A percentile compares a stretch with the other conserved stretches of the same genome.
These are phyloP conservation scores for Argyresthia goedartella DNA, from an alignment of 2,888 invertebrate species.

Conservation along the genomic window DNA sequence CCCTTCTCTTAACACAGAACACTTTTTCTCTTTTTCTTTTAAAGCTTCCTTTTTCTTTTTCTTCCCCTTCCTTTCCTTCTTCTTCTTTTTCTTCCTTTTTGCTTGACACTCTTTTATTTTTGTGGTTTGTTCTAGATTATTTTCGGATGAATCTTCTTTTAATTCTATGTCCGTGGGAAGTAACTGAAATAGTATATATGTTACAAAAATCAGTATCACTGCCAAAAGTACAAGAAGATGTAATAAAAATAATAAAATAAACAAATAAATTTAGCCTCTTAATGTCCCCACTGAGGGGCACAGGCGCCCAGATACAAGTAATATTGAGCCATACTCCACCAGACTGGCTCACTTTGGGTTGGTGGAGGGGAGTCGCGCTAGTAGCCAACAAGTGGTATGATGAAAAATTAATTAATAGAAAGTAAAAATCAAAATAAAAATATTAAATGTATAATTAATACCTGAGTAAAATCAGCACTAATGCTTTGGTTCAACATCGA, in stretches of 20 bases:
- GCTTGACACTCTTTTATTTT: not conserved
- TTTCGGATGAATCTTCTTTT: not conserved
- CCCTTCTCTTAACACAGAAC: slow-evolving; percentile 27
- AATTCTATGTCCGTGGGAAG: not conserved
- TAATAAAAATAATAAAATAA: not conserved
- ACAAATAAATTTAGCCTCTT: not conserved
- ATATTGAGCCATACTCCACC: no score
- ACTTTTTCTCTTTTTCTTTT: slow-evolving; percentile 18
- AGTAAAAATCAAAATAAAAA: no score
- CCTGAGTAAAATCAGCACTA: slow-evolving; percentile 14
- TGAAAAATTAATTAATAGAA: no score
- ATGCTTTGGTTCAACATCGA: slow-evolving; percentile 13
- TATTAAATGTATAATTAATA: no score
- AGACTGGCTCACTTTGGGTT: no score
- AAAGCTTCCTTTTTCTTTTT: slow-evolving; percentile 3
- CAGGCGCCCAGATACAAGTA: no score
- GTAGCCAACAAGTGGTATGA: no score
- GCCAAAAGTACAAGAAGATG: not conserved
- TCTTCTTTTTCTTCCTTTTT: not conserved
- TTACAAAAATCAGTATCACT: not conserved
- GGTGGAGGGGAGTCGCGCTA: no score
- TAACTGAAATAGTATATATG: not conserved
- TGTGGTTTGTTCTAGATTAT: not conserved
- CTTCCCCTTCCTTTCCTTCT: slow-evolving; percentile 5
- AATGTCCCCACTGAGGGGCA: no score